These are phyloP conservation scores for Therioaphis trifolii DNA, from an alignment of 2,888 invertebrate genomes.

Conservation along the genomic window DNA sequence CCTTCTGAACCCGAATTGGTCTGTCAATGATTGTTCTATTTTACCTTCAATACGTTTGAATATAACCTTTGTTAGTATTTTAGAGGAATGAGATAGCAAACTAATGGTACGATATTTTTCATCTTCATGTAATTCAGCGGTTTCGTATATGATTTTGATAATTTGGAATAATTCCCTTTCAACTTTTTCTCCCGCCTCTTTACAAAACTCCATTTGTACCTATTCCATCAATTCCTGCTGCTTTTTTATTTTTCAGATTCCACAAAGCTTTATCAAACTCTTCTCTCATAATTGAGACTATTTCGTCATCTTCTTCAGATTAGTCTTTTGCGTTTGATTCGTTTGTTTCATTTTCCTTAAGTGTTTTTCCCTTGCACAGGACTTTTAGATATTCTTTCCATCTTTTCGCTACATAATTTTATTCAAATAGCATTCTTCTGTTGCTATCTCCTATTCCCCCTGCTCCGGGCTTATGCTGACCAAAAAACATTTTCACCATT, in stretches of 20 bases:
- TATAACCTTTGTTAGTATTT: constrained; percentile 3
- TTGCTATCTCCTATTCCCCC: too few species aligned
- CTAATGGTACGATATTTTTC: background rate
- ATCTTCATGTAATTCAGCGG: background rate
- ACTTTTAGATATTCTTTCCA: background rate
- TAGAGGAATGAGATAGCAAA: background rate
- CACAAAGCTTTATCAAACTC: too few species aligned
- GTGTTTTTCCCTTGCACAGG: background rate
- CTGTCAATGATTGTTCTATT: too few species aligned
- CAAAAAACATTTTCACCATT: too few species aligned
- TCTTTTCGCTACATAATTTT: background rate
- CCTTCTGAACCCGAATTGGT: too few species aligned
- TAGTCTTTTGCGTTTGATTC: background rate
- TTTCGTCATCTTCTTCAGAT: background rate
- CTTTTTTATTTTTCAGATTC: too few species aligned
- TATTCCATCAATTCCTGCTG: too few species aligned
- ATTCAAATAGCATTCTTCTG: background rate
- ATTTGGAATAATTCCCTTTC: too few species aligned
- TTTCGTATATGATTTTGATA: constrained; percentile 1
- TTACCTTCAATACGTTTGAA: too few species aligned
- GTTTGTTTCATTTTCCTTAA: background rate
- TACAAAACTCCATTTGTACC: too few species aligned
- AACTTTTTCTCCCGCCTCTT: too few species aligned
- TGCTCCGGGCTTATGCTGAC: too few species aligned
- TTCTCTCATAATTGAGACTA: background rate